Base-by-base conservation (phyloP, 2,113 vertebrate genomes). In the Centropristis striata region DNA sequence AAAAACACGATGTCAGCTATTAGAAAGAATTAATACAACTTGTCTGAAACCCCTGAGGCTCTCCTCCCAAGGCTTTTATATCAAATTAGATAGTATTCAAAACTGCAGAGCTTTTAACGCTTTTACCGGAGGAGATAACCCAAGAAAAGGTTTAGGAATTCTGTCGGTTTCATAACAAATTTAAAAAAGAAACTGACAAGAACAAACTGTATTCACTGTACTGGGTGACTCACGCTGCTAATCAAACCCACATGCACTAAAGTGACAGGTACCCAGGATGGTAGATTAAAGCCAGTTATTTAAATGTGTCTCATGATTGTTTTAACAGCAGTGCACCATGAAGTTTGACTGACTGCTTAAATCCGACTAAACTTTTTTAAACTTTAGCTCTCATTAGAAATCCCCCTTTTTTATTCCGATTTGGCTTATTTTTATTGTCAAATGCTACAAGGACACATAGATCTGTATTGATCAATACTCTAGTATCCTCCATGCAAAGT, bases 61-160 rank as follows among this genome's bases (percentile, higher is more conserved):
- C 25, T 20, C 10, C 14, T 72, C 63, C 18, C 23, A 12, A 49
- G n/a, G 25, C 37, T 57, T 73, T 70, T 37, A 42, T 3, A 51
- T 60, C 10, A 75, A 81, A 79, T 63, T 41, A 63, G 42, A 69
- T 39, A 4, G 23, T 14, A 23, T 13, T 57, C 3, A 58, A 46
- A 75, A 25, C 41, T 15, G 27, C n/a, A 46, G 4, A 27, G 79
- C 59, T 65, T 71, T 61, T 21, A 51, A 21, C 53, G 27, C 60
- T 42, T 66, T 60, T 70, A 80, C 65, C 65, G 39, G 46, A 7
- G 9, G 1, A 28, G 66, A 58, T 64, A 44, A 69, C 4, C 10
- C 36, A 23, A 20, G 49, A 4, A 69, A 70, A 51, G 39, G 51
- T 71, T 71, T 8, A 42, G 20, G 16, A 61, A 60, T 75, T 72